Evolutionary conservation across 1,140 invertebrate genomes (phyloP).

Genomic region (Lasioglossum baleicum): DNA sequence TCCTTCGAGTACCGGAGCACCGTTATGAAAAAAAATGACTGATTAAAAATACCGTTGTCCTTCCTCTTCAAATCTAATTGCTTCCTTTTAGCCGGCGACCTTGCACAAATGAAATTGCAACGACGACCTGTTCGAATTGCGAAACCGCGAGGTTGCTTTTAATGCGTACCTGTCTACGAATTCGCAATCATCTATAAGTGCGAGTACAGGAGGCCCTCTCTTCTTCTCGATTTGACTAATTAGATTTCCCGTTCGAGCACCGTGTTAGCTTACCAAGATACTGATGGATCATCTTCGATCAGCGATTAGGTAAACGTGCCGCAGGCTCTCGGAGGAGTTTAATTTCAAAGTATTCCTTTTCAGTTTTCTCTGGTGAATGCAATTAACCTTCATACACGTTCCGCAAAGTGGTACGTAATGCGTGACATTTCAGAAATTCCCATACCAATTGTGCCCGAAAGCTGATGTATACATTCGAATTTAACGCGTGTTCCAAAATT

Average conservation of each 20-base stretch:
- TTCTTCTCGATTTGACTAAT: neutral
- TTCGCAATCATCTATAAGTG: neutral
- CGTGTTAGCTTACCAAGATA: neutral
- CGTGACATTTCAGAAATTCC: slow-evolving; percentile 39
- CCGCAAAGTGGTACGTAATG: slow-evolving; percentile 34
- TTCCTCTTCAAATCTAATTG: slow-evolving; percentile 46
- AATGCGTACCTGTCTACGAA: neutral
- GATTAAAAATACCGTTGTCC: slow-evolving; percentile 36
- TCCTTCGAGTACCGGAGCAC: slow-evolving; percentile 23
- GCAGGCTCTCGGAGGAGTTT: neutral
- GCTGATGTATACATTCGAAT: neutral
- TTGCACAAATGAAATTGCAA: slow-evolving; percentile 28
- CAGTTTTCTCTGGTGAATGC: slow-evolving; percentile 30
- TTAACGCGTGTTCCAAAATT: too few species aligned
- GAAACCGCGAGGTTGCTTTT: slow-evolving; percentile 1
- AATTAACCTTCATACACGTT: slow-evolving; percentile 35
- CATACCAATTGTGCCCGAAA: neutral
- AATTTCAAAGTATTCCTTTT: slow-evolving; percentile 14
- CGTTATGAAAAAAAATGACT: slow-evolving; percentile 40
- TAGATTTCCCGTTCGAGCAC: neutral
- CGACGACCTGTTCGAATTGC: neutral
- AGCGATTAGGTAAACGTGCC: slow-evolving; percentile 5
- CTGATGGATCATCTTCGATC: neutral
- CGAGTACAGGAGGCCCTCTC: too few species aligned
- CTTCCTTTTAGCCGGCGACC: slow-evolving; percentile 30